These are phyloP conservation scores for Istiophorus platypterus DNA, from an alignment of 2,113 vertebrate species.

Conservation along the genomic window DNA sequence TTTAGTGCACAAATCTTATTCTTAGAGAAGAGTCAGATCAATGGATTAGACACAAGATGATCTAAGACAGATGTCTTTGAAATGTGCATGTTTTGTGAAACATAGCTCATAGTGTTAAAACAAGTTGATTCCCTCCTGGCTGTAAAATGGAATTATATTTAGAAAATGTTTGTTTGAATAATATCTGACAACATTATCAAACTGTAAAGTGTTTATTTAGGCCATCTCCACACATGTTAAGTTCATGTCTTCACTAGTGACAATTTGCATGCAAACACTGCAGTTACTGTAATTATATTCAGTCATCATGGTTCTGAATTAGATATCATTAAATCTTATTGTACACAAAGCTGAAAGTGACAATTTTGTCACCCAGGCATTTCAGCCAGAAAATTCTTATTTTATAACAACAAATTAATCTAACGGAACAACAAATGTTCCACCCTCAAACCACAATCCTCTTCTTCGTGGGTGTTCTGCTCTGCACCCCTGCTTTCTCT, in stretches of 20 bases:
- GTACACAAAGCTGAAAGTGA: no score
- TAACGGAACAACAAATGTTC: not conserved
- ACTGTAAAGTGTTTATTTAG: not conserved
- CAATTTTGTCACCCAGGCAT: no score
- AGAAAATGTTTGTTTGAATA: no score
- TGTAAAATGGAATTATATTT: no score
- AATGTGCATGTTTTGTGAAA: not conserved
- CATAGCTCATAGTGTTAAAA: no score
- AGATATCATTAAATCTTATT: no score
- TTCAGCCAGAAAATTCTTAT: not conserved
- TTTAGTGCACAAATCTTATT: not conserved
- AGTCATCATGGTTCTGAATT: no score
- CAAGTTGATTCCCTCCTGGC: no score
- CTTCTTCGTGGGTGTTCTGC: not conserved
- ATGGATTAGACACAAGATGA: not conserved
- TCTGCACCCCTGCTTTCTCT: not conserved
- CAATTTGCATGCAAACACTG: not conserved
- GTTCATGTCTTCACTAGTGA: not conserved
- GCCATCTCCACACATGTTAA: not conserved
- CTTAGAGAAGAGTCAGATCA: not conserved
- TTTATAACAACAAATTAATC: not conserved
- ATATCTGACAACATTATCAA: not conserved
- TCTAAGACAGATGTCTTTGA: not conserved
- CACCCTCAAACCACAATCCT: not conserved
- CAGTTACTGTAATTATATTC: not conserved